Base-by-base conservation (phyloP, 2,888 invertebrate genomes). In the Heliconius aoede region DNA sequence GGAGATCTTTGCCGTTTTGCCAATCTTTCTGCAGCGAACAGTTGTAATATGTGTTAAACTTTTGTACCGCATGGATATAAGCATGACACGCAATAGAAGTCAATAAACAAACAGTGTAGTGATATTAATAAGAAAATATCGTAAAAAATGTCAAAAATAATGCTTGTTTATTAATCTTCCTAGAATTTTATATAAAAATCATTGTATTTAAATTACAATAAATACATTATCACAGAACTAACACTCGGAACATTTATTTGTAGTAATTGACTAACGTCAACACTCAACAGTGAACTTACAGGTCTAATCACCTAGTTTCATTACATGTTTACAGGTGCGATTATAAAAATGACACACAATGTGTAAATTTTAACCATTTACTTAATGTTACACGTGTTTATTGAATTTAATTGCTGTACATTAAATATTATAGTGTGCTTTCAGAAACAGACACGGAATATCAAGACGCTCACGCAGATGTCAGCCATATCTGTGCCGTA, bases 371-470 rank as follows among this genome's bases (percentile, higher is more conserved):
- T 51, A 68, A 51, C 68, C 11, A 51, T 13, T 7, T 9, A 13
- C 4, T 51, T 21, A 67, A 9, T 51, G 46, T 51, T 40, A 15
- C 15, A 55, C 21, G 24, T 18, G 8, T 46, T 51, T 2, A 30
- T 28, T n/a, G 1, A 55, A 9, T 28, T 55, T 15, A 36, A 26
- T 58, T 72, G 18, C 55, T n/a, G 2, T 55, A 21, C 26, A n/a
- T 32, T 24, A 24, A n/a, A 58, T 15, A 3, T 21, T 18, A 32
- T 26, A 26, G 15, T 21, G 5, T 30, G 26, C 18, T 84, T 80
- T 4, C 85, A 93, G 94, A 93, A 89, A 92, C 93, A 0, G 93
- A 94, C 80, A 86, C 88, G 8, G 94, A 94, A 83, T 92, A 88
- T 79, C 91, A 91, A 85, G 93, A 93, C 71, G 90, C 92, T 0